These are phyloP conservation scores for Oreochromis niloticus DNA, from an alignment of 2,113 vertebrate species.

Conservation along the genomic window DNA sequence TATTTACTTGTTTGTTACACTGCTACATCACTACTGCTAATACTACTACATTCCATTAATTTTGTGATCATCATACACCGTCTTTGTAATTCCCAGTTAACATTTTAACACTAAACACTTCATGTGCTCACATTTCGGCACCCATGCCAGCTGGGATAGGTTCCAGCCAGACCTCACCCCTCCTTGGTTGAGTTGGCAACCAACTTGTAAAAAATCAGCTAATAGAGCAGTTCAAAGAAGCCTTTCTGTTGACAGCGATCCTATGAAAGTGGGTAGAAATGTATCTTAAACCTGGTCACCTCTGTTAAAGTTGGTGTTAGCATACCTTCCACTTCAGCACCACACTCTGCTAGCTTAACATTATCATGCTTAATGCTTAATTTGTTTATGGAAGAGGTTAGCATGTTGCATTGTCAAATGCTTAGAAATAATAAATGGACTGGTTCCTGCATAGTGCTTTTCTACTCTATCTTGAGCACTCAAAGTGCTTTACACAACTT, in stretches of 20 bases:
- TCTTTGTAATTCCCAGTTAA: background rate
- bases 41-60: background rate
- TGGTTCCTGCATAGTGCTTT: rapidly evolving
- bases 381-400: rapidly evolving
- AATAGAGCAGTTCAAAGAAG: background rate
- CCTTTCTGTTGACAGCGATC: background rate
- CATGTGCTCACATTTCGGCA: rapidly evolving
- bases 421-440: background rate
- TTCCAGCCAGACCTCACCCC: too few species aligned
- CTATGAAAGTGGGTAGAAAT: background rate
- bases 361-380: background rate
- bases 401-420: background rate
- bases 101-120: background rate
- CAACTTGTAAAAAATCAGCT: background rate
- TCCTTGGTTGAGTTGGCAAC: background rate
- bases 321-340: background rate
- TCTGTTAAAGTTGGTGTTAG: background rate
- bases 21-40: background rate
- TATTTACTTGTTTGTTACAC: background rate
- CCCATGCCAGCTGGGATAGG: background rate
- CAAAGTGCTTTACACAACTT: background rate
- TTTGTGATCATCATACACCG: background rate
- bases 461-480: background rate
- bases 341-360: background rate
- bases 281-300: background rate